phyloP scores from a whole-genome alignment of 2,888 invertebrate species.

The Ichneumoninae sp. region DNA sequence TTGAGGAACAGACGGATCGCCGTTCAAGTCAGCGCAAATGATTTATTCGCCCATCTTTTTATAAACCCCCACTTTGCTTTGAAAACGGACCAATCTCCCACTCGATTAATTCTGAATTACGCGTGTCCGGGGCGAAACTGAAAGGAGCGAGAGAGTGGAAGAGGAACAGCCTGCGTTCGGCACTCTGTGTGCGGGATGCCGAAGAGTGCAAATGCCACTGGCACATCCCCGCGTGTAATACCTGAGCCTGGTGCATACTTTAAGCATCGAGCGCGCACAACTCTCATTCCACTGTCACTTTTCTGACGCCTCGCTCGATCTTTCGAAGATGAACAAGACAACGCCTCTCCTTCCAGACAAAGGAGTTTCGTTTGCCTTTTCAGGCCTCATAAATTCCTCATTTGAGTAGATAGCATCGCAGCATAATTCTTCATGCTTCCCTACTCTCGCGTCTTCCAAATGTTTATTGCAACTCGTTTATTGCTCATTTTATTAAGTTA shows the following conservation, averaged over 20 bases:
- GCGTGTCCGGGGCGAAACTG: conserved; percentile 1
- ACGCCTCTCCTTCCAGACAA: conserved; percentile 49
- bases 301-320: conserved; percentile 19
- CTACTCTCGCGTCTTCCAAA: background rate
- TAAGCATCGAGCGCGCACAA: conserved; percentile 22
- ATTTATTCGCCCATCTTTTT: conserved; percentile 11
- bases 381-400: conserved; percentile 44
- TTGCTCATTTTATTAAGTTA: background rate
- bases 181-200: conserved; percentile 40
- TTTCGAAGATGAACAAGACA: conserved; percentile 12
- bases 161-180: conserved; percentile 34
- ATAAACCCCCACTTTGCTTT: background rate
- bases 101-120: background rate
- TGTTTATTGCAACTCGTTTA: background rate
- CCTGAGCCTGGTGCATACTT: conserved; percentile 1
- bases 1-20: conserved; percentile 26
- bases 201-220: conserved; percentile 68
- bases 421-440: conserved; percentile 31
- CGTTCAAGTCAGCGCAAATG: conserved; percentile 26
- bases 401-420: conserved; percentile 31
- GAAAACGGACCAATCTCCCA: background rate
- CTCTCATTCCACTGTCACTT: conserved; percentile 51
- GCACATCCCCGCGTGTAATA: conserved; percentile 63
- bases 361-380: conserved; percentile 45
- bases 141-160: background rate